Percentiles rank a stretch among this genome's conserved stretches.
Evolutionary conservation across 1,140 invertebrate genomes (phyloP).

Genomic region (Lineus longissimus): DNA sequence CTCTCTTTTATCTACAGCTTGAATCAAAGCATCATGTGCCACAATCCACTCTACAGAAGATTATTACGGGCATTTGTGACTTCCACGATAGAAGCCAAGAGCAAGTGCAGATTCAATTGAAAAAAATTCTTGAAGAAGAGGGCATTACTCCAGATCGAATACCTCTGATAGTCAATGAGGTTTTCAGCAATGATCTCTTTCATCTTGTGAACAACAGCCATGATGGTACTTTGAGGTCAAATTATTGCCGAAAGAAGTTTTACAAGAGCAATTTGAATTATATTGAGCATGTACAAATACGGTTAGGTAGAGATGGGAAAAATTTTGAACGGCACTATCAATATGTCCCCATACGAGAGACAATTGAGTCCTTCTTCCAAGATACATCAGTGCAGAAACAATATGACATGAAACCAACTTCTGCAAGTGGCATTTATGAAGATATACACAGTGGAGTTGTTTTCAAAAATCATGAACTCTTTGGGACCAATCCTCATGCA

Average conservation of each 20-base stretch:
- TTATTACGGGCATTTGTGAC: not conserved
- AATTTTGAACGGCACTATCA: not conserved
- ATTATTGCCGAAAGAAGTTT: not conserved
- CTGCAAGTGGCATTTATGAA: not conserved
- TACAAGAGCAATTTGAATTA: not conserved
- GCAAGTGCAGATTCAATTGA: not conserved
- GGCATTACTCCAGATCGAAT: not conserved
- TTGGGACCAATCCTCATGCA: not conserved
- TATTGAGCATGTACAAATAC: not conserved
- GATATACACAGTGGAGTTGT: not conserved
- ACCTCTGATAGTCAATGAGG: not conserved
- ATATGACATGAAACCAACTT: not conserved
- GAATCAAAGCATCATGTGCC: slow-evolving; percentile 4
- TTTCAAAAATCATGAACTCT: not conserved
- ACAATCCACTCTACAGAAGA: not conserved
- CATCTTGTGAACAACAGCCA: not conserved
- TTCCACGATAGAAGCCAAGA: not conserved
- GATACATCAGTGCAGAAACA: not conserved
- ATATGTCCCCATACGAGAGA: not conserved
- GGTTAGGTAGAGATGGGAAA: not conserved
- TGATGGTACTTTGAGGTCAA: not conserved
- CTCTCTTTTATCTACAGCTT: not conserved
- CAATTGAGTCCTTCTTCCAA: not conserved
- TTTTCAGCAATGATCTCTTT: not conserved
- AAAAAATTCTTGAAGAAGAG: not conserved